phyloP scores from a whole-genome alignment of 2,797 vertebrate species.

The Pangasius macronema region DNA sequence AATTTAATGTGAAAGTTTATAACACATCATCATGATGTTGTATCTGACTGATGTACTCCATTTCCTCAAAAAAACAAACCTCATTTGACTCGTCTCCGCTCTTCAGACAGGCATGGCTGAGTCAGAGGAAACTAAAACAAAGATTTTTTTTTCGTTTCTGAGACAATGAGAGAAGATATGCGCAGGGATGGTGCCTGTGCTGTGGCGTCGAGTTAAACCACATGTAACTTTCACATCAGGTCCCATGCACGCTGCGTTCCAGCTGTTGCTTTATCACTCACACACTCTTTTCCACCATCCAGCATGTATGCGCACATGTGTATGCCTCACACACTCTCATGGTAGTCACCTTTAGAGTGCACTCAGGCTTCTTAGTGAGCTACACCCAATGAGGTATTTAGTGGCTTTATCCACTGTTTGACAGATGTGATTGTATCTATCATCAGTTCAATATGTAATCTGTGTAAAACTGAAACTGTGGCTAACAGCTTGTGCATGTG shows the following conservation, averaged over 20 bases:
- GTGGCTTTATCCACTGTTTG: not conserved
- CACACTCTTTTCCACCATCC: conserved; percentile 13
- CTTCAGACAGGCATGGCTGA: not conserved
- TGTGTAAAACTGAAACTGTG: not conserved
- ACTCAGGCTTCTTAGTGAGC: too few species aligned
- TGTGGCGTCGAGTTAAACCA: conserved; percentile 41
- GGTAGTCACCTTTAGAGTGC: too few species aligned
- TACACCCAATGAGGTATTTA: too few species aligned
- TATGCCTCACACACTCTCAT: not conserved
- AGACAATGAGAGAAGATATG: not conserved
- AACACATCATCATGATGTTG: not conserved
- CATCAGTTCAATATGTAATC: not conserved
- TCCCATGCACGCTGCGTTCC: not conserved
- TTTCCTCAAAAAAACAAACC: conserved; percentile 25
- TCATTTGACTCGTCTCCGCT: not conserved
- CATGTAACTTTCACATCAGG: conserved; percentile 1
- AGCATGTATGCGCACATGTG: not conserved
- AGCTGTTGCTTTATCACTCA: not conserved
- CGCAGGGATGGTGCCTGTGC: conserved; percentile 20
- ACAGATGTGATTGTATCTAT: not conserved
- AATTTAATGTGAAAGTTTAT: not conserved
- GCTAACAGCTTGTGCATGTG: not conserved
- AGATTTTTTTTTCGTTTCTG: conserved; percentile 39
- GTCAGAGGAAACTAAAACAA: conserved; percentile 14
- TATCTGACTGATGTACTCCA: not conserved